Evolutionary conservation across 2,113 vertebrate species (phyloP).

Genomic region (Gavia stellata): DNA sequence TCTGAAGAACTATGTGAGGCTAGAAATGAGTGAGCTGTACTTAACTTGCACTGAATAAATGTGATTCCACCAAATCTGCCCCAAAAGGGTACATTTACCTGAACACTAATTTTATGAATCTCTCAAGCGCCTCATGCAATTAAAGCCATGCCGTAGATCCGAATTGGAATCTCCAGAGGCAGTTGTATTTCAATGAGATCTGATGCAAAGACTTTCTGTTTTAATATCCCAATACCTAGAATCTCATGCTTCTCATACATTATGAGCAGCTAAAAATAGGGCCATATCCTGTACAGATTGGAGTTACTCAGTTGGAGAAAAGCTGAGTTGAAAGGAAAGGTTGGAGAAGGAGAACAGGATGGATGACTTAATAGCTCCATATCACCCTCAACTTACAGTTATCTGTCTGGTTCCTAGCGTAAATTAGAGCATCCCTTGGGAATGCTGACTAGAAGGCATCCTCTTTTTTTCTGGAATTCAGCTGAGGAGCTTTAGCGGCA

Average conservation of each 20-base stretch:
- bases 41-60: not conserved
- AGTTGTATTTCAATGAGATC: not conserved
- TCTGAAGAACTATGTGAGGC: not conserved
- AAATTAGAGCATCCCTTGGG: not conserved
- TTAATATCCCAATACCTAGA: not conserved
- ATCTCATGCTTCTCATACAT: not conserved
- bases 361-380: not conserved
- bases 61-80: not conserved
- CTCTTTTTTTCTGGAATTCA: not conserved
- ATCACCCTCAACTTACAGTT: not conserved
- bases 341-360: not conserved
- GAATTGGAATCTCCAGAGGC: not conserved
- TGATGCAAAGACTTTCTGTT: not conserved
- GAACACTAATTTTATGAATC: not conserved
- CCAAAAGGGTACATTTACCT: not conserved
- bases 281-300: not conserved
- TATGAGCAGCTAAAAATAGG: not conserved
- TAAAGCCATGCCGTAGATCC: not conserved
- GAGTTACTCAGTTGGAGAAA: not conserved
- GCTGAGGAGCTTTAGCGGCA: not conserved
- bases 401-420: not conserved
- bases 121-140: not conserved
- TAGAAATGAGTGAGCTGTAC: not conserved
- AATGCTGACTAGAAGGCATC: not conserved
- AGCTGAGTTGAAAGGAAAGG: not conserved